These are phyloP conservation scores for Oncorhynchus tshawytscha DNA, from an alignment of 2,113 vertebrate species.

Conservation along the genomic window DNA sequence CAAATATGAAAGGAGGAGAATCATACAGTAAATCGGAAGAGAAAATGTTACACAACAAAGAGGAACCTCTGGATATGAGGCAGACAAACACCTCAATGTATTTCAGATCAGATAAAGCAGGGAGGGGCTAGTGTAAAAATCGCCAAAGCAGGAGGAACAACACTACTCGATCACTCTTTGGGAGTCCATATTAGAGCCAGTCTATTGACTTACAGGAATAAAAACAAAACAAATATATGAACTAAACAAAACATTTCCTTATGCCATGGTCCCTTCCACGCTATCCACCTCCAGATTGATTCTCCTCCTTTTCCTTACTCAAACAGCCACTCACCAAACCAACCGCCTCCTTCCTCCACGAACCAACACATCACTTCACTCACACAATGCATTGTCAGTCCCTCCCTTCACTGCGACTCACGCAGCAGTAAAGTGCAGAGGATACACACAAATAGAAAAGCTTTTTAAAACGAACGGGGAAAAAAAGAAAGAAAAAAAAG, in stretches of 20 bases:
- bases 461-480: constrained; percentile 16
- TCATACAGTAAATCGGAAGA: constrained; percentile 46
- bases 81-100: neutral
- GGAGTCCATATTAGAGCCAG: constrained; percentile 13
- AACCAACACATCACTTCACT: constrained; percentile 46
- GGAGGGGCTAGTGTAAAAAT: constrained; percentile 51
- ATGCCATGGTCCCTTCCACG: constrained; percentile 43
- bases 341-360: constrained; percentile 20
- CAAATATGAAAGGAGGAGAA: constrained; percentile 74
- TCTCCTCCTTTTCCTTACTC: constrained; percentile 72
- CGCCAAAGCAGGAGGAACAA: constrained; percentile 34
- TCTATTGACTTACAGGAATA: neutral
- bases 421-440: constrained; percentile 82
- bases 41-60: constrained; percentile 25
- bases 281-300: constrained; percentile 39
- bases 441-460: constrained; percentile 64
- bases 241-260: constrained; percentile 19
- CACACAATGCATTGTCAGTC: constrained; percentile 66
- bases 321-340: constrained; percentile 55
- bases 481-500: constrained; percentile 20
- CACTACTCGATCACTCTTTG: neutral
- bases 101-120: constrained; percentile 25
- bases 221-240: constrained; percentile 1
- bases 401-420: constrained; percentile 62
- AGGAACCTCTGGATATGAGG: constrained; percentile 31